These are phyloP conservation scores for Diadema setosum DNA, from an alignment of 35 echinoderm and acorn worm species.

Conservation along the genomic window DNA sequence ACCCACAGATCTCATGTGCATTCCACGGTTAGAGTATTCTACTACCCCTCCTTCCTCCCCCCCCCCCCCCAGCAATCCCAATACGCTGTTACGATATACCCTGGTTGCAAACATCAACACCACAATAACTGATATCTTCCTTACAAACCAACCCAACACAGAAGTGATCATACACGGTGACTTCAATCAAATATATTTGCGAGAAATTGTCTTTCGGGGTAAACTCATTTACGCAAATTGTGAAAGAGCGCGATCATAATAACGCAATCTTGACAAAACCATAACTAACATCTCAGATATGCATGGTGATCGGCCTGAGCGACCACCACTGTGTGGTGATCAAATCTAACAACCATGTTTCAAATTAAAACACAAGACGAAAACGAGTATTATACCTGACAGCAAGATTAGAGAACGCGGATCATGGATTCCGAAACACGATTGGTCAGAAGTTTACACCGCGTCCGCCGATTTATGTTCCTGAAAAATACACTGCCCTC, in stretches of 20 bases:
- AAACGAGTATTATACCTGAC: neutral
- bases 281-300: neutral
- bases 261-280: slow-evolving; percentile 18
- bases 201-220: neutral
- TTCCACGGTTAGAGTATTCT: no score
- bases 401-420: slow-evolving; percentile 28
- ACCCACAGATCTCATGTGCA: no score
- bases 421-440: neutral
- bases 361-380: neutral
- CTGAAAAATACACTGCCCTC: neutral
- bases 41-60: neutral
- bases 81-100: no score
- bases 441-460: slow-evolving; percentile 16
- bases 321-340: slow-evolving; percentile 20
- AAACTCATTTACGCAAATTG: neutral
- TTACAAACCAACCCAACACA: neutral
- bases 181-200: slow-evolving; percentile 4
- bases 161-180: slow-evolving; percentile 21
- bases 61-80: neutral
- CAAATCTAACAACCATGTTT: neutral
- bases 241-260: slow-evolving; percentile 12
- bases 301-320: slow-evolving; percentile 6
- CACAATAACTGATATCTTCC: neutral
- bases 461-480: neutral
- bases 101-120: no score